Percentiles rank a stretch among this genome's conserved stretches.
phyloP scores from a whole-genome alignment of 2,113 vertebrate species.

The Piliocolobus tephrosceles region DNA sequence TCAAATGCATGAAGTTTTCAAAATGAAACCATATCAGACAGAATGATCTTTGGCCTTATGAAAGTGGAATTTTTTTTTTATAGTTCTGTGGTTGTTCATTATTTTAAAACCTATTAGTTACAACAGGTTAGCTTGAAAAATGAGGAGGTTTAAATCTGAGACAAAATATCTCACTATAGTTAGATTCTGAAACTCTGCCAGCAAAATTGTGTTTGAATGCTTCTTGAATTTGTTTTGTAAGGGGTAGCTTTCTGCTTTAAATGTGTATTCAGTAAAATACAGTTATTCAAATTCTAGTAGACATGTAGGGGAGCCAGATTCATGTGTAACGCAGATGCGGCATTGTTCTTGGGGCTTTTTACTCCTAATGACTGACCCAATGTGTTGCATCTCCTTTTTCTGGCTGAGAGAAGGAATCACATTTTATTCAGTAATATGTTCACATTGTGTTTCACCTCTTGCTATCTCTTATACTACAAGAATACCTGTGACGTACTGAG shows the following conservation, averaged over 20 bases:
- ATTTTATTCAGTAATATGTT: conserved; percentile 55
- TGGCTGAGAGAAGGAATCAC: conserved; percentile 23
- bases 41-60: conserved; percentile 64
- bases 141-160: conserved; percentile 59
- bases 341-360: background rate
- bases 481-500: conserved; percentile 20
- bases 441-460: background rate
- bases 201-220: conserved; percentile 43
- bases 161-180: conserved; percentile 41
- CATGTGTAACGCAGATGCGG: fast-evolving
- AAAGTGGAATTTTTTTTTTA: conserved; percentile 11
- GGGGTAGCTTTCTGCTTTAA: conserved; percentile 37
- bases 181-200: conserved; percentile 44
- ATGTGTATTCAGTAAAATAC: background rate
- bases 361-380: background rate
- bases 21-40: conserved; percentile 63
- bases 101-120: conserved; percentile 69
- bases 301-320: background rate
- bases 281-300: conserved; percentile 30
- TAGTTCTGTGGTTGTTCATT: conserved; percentile 54
- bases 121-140: conserved; percentile 56
- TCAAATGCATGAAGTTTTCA: conserved; percentile 58
- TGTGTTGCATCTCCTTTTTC: conserved; percentile 18
- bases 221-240: conserved; percentile 50
- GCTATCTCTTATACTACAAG: conserved; percentile 17